Evolutionary conservation across 2,797 vertebrate species (phyloP).

Genomic region (Odontamblyopus rebecca): DNA sequence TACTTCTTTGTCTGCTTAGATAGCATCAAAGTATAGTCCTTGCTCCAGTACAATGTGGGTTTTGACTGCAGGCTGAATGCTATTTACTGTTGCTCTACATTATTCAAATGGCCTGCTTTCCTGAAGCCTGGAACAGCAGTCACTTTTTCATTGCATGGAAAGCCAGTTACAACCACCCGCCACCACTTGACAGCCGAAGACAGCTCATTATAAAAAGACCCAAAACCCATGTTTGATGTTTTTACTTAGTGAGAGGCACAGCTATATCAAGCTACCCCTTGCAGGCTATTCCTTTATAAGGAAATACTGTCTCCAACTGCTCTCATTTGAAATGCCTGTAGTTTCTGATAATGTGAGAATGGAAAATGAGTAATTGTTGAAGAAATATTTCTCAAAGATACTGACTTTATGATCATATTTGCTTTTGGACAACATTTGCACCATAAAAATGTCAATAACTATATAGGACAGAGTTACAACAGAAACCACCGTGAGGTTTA

Average conservation of each 20-base stretch:
- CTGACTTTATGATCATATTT: conserved; percentile 25
- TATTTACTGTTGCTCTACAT: conserved; percentile 72
- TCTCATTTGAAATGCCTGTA: conserved; percentile 73
- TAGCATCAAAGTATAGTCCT: conserved; percentile 60
- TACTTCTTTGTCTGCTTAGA: conserved; percentile 39
- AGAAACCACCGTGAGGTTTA: conserved; percentile 27
- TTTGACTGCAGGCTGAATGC: conserved; percentile 66
- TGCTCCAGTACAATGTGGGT: conserved; percentile 57
- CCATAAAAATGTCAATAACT: conserved; percentile 20
- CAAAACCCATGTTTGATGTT: conserved; percentile 80
- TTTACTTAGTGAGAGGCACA: conserved; percentile 76
- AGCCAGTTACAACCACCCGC: conserved; percentile 74
- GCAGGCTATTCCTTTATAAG: conserved; percentile 77
- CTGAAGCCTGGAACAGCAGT: conserved; percentile 63
- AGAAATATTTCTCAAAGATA: conserved; percentile 40
- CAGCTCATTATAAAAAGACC: conserved; percentile 79
- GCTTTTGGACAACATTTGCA: conserved; percentile 39
- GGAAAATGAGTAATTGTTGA: conserved; percentile 70
- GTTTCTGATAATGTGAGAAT: conserved; percentile 65
- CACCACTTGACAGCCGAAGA: conserved; percentile 79
- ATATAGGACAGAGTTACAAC: conserved; percentile 1
- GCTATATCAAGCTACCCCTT: conserved; percentile 77
- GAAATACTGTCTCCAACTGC: conserved; percentile 72
- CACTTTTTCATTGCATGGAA: conserved; percentile 72
- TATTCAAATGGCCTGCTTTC: conserved; percentile 73